Evolutionary conservation across 2,113 vertebrate species (phyloP).

Genomic region (Phodopus roborovskii): DNA sequence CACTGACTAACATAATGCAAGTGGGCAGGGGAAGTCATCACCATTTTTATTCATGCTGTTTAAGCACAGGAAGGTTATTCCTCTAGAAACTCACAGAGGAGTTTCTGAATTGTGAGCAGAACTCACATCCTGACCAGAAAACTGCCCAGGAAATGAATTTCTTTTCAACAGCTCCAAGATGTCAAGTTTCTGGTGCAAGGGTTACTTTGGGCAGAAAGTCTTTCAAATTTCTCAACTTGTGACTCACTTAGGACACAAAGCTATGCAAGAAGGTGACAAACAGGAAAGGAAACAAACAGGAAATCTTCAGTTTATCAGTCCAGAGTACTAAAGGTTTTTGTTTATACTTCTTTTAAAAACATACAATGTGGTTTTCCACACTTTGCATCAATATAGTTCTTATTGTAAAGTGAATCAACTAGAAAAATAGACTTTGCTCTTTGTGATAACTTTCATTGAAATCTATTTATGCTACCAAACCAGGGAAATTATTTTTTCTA

Average conservation of each 20-base stretch:
- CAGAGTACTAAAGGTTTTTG: not conserved
- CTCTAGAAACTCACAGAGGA: not conserved
- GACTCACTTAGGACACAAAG: not conserved
- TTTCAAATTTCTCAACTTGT: not conserved
- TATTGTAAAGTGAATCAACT: not conserved
- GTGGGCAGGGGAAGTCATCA: not conserved
- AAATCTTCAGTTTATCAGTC: not conserved
- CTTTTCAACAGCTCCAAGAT: constrained; percentile 16
- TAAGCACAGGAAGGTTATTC: constrained; percentile 28
- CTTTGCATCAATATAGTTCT: not conserved
- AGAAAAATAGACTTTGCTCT: constrained; percentile 38
- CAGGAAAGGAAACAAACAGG: not conserved
- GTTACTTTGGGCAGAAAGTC: constrained; percentile 15
- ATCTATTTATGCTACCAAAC: not conserved
- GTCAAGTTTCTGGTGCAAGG: not conserved
- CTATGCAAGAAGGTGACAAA: not conserved
- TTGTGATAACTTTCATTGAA: not conserved
- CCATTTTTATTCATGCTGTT: constrained; percentile 6
- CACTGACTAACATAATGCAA: not conserved
- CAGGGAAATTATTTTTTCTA: not conserved
- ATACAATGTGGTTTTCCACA: not conserved
- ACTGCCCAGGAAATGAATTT: not conserved
- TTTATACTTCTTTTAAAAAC: constrained; percentile 35
- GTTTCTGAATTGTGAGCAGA: constrained; percentile 14
- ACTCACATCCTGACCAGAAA: not conserved